phyloP scores from a whole-genome alignment of 92 coral and sea anemone genomes.

The Isaurus tuberculatus region DNA sequence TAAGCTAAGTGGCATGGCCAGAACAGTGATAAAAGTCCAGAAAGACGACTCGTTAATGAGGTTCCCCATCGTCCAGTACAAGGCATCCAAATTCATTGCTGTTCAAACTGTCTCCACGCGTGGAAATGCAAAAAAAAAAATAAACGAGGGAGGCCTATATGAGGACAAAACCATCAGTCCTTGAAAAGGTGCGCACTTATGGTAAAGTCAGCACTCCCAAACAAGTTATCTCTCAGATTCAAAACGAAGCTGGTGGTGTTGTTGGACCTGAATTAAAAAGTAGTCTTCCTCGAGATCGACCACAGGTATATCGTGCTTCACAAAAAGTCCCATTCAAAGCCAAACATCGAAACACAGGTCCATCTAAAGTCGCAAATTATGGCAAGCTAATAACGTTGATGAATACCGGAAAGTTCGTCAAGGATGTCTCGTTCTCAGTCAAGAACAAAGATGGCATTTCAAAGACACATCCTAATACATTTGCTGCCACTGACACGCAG shows the following conservation, averaged over 20 bases:
- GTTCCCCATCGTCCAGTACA: constrained; percentile 15
- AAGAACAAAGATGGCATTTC: constrained; percentile 6
- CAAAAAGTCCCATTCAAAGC: not conserved
- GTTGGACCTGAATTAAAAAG: not conserved
- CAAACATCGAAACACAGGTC: constrained; percentile 31
- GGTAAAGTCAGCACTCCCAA: not conserved
- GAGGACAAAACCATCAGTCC: constrained; percentile 4
- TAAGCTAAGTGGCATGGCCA: not conserved
- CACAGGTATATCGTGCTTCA: not conserved
- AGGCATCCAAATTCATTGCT: not conserved
- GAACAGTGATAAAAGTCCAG: constrained; percentile 7
- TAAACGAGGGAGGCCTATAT: constrained; percentile 4
- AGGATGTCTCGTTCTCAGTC: constrained; percentile 17
- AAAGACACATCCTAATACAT: constrained; percentile 23
- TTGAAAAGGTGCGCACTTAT: constrained; percentile 12
- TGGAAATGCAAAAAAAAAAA: not conserved
- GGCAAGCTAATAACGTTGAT: not conserved
- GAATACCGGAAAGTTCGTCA: constrained; percentile 29
- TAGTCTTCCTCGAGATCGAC: not conserved
- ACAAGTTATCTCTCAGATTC: not conserved
- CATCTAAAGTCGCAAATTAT: not conserved
- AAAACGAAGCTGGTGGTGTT: constrained; percentile 2
- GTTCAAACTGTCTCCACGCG: not conserved
- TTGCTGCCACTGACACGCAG: constrained; percentile 57
- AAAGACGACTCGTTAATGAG: constrained; percentile 1